Evolutionary conservation across 2,888 invertebrate genomes (phyloP).

Genomic region (Lampropteryx suffumata): DNA sequence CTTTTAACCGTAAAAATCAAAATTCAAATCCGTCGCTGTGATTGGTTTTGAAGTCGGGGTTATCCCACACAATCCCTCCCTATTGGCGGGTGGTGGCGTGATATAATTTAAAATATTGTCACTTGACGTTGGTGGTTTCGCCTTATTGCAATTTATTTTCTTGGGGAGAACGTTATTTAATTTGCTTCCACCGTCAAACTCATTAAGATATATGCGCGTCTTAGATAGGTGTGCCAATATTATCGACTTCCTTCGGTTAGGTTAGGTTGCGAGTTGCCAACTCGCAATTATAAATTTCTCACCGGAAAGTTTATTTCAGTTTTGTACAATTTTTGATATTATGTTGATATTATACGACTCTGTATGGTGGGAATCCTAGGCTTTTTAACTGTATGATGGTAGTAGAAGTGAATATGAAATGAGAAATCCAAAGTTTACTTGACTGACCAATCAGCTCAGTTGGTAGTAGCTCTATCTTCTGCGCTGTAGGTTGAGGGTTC

Average conservation of each 20-base stretch:
- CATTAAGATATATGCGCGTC: slow-evolving; percentile 68
- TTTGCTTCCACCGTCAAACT: slow-evolving; percentile 61
- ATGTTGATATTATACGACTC: no score
- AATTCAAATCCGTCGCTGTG: slow-evolving; percentile 56
- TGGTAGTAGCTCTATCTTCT: no score
- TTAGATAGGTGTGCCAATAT: slow-evolving; percentile 45
- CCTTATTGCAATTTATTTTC: slow-evolving; percentile 76
- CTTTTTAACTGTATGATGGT: no score
- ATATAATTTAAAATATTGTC: slow-evolving; percentile 80
- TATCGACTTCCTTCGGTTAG: neutral
- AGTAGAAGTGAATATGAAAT: no score
- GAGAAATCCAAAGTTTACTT: no score
- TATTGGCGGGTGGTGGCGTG: slow-evolving; percentile 69
- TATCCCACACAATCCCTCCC: slow-evolving; percentile 40
- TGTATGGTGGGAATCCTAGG: no score
- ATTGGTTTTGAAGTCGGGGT: slow-evolving; percentile 54
- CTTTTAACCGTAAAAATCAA: slow-evolving; percentile 59
- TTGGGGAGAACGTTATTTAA: slow-evolving; percentile 70
- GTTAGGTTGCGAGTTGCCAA: no score
- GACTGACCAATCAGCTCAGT: no score
- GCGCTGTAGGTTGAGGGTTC: no score
- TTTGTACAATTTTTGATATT: no score
- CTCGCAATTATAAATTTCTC: no score
- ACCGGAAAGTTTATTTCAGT: no score
- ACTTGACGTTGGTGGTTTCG: slow-evolving; percentile 62